phyloP scores from a whole-genome alignment of 2,113 vertebrate genomes.

The Ibidorhyncha struthersii region DNA sequence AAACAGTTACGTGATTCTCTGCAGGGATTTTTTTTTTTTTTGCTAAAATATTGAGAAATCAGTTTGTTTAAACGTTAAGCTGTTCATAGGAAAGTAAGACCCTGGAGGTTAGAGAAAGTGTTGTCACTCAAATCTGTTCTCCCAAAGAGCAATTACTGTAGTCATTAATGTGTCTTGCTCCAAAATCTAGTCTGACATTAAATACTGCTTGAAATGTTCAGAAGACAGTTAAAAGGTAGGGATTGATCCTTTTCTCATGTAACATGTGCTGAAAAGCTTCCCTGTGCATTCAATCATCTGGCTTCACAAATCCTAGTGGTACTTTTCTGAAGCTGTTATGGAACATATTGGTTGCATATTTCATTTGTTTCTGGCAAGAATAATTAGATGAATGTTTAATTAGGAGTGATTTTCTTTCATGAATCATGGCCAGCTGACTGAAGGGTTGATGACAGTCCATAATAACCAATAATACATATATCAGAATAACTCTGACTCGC shows the following conservation, averaged over 20 bases:
- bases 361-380: slow-evolving; percentile 70
- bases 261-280: slow-evolving; percentile 52
- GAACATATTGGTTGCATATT: slow-evolving; percentile 70
- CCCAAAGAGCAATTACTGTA: slow-evolving; percentile 63
- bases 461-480: slow-evolving; percentile 60
- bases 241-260: slow-evolving; percentile 35
- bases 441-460: slow-evolving; percentile 63
- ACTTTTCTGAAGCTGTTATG: slow-evolving; percentile 47
- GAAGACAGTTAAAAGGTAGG: slow-evolving; percentile 65
- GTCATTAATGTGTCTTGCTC: slow-evolving; percentile 58
- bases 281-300: slow-evolving; percentile 38
- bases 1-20: background rate
- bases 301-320: slow-evolving; percentile 60
- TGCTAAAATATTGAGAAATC: slow-evolving; percentile 48
- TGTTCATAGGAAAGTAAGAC: slow-evolving; percentile 49
- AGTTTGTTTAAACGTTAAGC: slow-evolving; percentile 58
- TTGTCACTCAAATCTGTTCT: slow-evolving; percentile 70
- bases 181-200: slow-evolving; percentile 63
- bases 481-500: slow-evolving; percentile 27
- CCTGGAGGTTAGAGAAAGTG: slow-evolving; percentile 66
- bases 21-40: background rate
- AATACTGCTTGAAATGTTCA: slow-evolving; percentile 55
- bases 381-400: slow-evolving; percentile 69
- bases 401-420: slow-evolving; percentile 61
- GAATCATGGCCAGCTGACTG: slow-evolving; percentile 65